Conservation (phyloP, 2,113 vertebrate species). For the Trematocara nigrifrons region DNA sequence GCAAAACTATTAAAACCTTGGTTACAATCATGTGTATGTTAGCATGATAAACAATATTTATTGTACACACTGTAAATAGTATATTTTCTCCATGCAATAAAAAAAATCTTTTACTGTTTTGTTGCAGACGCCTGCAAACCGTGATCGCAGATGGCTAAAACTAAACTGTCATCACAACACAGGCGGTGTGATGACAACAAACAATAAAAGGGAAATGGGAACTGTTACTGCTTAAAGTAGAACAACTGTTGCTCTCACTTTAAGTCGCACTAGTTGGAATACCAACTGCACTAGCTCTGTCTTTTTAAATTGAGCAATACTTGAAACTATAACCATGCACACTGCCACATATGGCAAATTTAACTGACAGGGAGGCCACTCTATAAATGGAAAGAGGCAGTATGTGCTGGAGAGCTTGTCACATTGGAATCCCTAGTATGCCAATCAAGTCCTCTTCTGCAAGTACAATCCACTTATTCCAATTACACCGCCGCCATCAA, state of each 20-base stretch:
- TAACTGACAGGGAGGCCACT: conserved; percentile 13
- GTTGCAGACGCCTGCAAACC: background rate
- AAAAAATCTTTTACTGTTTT: background rate
- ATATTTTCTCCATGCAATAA: background rate
- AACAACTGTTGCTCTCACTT: background rate
- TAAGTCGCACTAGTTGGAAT: background rate
- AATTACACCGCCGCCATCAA: background rate
- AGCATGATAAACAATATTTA: background rate
- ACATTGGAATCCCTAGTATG: background rate
- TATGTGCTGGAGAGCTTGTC: background rate
- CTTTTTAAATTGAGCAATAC: background rate
- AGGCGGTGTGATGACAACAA: background rate
- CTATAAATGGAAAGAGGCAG: conserved; percentile 20
- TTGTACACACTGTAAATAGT: background rate
- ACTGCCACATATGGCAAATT: background rate
- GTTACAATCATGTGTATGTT: background rate
- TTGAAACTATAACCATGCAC: background rate
- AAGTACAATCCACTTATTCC: background rate
- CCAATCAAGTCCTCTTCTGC: conserved; percentile 6
- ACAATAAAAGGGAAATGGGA: background rate
- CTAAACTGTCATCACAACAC: background rate
- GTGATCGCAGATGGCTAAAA: background rate
- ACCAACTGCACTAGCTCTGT: background rate
- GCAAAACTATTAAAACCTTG: no score
- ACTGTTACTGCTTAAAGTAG: background rate